These are phyloP conservation scores for Dreissena rostriformis DNA, from an alignment of 1,140 invertebrate species.

Conservation along the genomic window DNA sequence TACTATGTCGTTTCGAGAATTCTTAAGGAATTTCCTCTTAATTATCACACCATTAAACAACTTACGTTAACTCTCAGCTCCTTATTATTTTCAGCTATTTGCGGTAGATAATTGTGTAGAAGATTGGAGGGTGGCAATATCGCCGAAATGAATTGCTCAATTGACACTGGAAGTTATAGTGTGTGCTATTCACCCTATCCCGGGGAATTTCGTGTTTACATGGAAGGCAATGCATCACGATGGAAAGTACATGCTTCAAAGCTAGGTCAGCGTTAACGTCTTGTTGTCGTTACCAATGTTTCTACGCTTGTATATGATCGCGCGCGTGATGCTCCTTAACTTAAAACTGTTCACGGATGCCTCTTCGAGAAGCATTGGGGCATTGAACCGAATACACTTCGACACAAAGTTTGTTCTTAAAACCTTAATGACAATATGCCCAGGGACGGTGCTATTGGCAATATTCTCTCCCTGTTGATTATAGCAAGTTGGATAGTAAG, in stretches of 20 bases:
- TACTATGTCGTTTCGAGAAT: too few relatives aligned
- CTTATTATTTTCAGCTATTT: slow-evolving; percentile 72
- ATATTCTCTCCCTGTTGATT: slow-evolving; percentile 99
- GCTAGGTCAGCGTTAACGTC: slow-evolving; percentile 87
- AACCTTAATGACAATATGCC: slow-evolving; percentile 99
- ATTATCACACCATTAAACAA: too few relatives aligned
- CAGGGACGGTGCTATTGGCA: slow-evolving; percentile 97
- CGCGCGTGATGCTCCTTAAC: slow-evolving; percentile 99
- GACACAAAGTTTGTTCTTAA: slow-evolving; percentile 99
- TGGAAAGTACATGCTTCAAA: slow-evolving; percentile 60
- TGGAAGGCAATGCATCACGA: slow-evolving; percentile 94
- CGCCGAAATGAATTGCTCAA: slow-evolving; percentile 96
- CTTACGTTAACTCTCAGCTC: too few relatives aligned
- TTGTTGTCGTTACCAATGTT: slow-evolving; percentile 99
- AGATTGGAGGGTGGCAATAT: slow-evolving; percentile 99
- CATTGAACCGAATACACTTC: slow-evolving; percentile 99
- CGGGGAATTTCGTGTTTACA: slow-evolving; percentile 96
- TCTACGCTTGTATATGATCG: slow-evolving; percentile 98
- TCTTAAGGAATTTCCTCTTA: too few relatives aligned
- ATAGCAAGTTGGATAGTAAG: slow-evolving; percentile 99
- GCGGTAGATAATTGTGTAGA: slow-evolving; percentile 94
- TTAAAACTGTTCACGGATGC: slow-evolving; percentile 99
- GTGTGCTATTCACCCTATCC: slow-evolving; percentile 98
- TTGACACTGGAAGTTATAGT: slow-evolving; percentile 96
- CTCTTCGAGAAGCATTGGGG: slow-evolving; percentile 92